These are phyloP conservation scores for Ostrea denselamellosa DNA, from an alignment of 1,140 invertebrate species.

Conservation along the genomic window DNA sequence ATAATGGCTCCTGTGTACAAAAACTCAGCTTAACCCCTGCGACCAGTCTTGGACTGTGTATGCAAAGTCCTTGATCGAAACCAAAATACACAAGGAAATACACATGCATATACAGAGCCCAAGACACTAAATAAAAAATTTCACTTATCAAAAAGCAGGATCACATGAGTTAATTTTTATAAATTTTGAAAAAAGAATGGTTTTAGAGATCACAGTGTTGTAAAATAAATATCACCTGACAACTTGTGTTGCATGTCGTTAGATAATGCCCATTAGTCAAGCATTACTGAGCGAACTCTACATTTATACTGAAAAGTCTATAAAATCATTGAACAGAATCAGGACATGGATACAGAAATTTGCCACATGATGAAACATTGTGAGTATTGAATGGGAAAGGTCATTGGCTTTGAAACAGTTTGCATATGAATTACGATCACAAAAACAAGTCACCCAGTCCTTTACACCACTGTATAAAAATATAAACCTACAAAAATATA, in stretches of 20 bases:
- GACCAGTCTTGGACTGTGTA: background rate
- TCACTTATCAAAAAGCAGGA: background rate
- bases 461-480: background rate
- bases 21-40: no score
- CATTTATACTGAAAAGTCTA: background rate
- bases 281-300: background rate
- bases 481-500: background rate
- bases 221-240: no score
- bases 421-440: background rate
- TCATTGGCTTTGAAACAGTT: background rate
- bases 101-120: no score
- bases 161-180: background rate
- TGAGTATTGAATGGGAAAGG: background rate
- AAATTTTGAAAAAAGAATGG: background rate
- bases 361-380: background rate
- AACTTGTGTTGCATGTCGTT: no score
- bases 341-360: background rate
- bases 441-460: background rate
- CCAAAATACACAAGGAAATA: background rate
- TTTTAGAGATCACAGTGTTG: no score
- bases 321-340: background rate
- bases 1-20: no score
- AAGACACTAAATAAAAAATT: no score
- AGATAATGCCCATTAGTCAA: no score
- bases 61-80: slow-evolving; percentile 9